Conservation (phyloP, 2,888 invertebrate species). For the Sinopyrophorus schimmeli region DNA sequence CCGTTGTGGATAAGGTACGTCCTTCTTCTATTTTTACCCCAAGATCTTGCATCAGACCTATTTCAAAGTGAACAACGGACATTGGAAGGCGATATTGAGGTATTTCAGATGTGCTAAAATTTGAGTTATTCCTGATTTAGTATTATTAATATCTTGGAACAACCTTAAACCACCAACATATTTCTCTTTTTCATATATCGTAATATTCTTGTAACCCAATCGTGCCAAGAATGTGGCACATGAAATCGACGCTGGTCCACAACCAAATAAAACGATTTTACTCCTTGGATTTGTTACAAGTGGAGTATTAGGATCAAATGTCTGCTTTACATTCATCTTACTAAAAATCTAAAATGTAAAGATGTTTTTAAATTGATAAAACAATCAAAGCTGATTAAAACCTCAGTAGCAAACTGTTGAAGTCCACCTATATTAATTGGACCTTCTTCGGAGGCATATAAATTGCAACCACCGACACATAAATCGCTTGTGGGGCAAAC, state of each 20-base stretch:
- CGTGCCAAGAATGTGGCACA: constrained; percentile 95
- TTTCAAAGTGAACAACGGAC: constrained; percentile 91
- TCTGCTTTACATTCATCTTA: constrained; percentile 90
- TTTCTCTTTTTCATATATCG: constrained; percentile 87
- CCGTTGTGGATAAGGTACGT: constrained; percentile 69
- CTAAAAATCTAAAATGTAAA: constrained; percentile 76
- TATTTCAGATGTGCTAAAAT: constrained; percentile 86
- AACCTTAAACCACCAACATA: constrained; percentile 90
- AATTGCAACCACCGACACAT: constrained; percentile 97
- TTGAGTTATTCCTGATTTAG: constrained; percentile 14
- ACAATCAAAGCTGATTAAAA: constrained; percentile 45
- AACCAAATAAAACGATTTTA: constrained; percentile 87
- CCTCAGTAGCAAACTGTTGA: constrained; percentile 97
- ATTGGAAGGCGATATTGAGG: constrained; percentile 96
- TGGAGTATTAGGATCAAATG: constrained; percentile 72
- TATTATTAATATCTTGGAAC: background rate
- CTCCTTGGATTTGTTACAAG: constrained; percentile 62
- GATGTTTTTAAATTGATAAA: constrained; percentile 2
- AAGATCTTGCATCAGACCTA: constrained; percentile 86
- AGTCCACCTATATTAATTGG: constrained; percentile 98
- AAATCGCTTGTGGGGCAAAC: constrained; percentile 98
- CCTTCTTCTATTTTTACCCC: constrained; percentile 86
- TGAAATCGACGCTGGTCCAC: constrained; percentile 94
- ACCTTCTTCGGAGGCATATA: constrained; percentile 95
- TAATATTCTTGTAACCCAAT: constrained; percentile 88